Base-by-base conservation (phyloP, 2,888 invertebrate species). In the Ceratothoa steindachneri region DNA sequence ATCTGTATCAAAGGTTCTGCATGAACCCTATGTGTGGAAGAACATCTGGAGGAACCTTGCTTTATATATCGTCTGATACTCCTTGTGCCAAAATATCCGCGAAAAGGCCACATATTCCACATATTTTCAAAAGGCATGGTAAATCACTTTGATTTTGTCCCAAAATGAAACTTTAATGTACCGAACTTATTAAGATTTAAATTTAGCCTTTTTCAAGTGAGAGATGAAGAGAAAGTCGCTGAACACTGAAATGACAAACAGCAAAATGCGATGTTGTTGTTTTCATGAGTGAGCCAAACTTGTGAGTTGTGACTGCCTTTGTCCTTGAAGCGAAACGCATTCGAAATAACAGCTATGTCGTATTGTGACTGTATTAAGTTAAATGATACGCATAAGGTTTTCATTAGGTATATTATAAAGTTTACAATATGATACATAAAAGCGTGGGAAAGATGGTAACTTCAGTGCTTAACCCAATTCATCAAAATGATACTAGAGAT, bases 1-100 rank as follows among this genome's bases (percentile, higher is more conserved):
- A 71, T 73, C 27, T 60, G 19, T 24, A 60, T 60, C 60, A n/a
- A 60, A 24, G 60, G 27, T 24, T 60, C 60, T 60, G 60, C 24
- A 22, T n/a, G 27, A 22, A n/a, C 27, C 24, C 24, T 24, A 24
- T n/a, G 41, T 5, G 5, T 41, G 15, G 41, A 41, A 15, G 41
- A 15, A 41, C 41, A 41, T 41, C 41, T 41, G 15, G 7, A n/a
- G n/a, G n/a, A 41, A 41, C 41, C 15, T 41, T 41, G 41, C 41
- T 41, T 41, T 41, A 15, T 41, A n/a, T n/a, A n/a, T 41, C 41
- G 41, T 15, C 41, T 41, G 5, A 15, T 41, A 15, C 7, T 5
- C 41, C 41, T 41, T 41, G 41, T 41, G 15, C 15, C 15, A 15
- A 41, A 41, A 41, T 41, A 41, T 15, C 41, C 41, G 5, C 41